Evolutionary conservation across 2,113 vertebrate species (phyloP), one percentile per base, ranked within the genome.

Genomic region (Antechinus flavipes): DNA sequence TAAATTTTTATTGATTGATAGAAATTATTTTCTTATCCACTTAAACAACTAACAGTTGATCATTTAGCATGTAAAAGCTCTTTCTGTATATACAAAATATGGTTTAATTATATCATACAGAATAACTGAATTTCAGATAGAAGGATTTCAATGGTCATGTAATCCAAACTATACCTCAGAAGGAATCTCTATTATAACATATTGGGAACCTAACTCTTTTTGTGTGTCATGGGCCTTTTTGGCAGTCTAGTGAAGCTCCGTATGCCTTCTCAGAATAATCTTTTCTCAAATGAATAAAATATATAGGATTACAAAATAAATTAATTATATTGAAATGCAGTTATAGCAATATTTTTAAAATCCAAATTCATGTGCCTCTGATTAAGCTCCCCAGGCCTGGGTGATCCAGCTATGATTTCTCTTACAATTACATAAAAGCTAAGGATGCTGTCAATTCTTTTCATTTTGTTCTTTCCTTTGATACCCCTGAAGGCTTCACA

Each of bases 361-460:
- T n/a, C 0, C 68, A 84, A 84, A 19, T 84, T 84, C 68, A 42
- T 42, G n/a, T 42, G 6, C 68, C 19, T 12, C 30, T 76, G 30
- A 35, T 76, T 76, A 76, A n/a, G 35, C n/a, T 76, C 61, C 14
- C 35, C 35, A 84, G 19, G 1, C n/a, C 68, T 84, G 2, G n/a
- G n/a, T 76, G 61, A 84, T 42, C 35, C n/a, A 35, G 3, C n/a
- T 42, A 22, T 84, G 35, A 84, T 84, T 35, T n/a, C 19, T 42
- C n/a, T 84, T 84, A 6, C 19, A 23, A 19, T 84, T 84, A 42
- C 7, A 92, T 16, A 54, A 6, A 52, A 93, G 90, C 58, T 95
- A 91, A 93, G 54, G 54, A 42, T 35, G 53, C 92, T 84, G 91
- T 35, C 54, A 91, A 47, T 95, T 89, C 90, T 92, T 93, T 93